phyloP scores from a whole-genome alignment of 2,797 vertebrate species.

The Myotis findleyi region DNA sequence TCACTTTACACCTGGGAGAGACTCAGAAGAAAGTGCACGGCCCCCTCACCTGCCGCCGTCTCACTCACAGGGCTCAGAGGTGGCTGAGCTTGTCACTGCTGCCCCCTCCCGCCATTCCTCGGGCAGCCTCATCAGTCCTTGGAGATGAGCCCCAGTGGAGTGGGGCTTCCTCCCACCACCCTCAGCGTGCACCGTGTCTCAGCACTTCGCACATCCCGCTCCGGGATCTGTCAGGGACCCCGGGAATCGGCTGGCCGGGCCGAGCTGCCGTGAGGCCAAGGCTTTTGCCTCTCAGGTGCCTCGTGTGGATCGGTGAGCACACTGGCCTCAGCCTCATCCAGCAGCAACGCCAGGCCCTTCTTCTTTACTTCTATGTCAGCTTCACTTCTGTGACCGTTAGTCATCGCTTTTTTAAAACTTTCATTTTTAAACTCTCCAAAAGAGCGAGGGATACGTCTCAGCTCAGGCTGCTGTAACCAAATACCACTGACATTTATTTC shows the following conservation, averaged over 20 bases:
- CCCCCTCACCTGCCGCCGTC: no score
- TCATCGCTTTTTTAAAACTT: slow-evolving; percentile 27
- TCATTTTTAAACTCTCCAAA: neutral
- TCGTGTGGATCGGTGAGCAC: neutral
- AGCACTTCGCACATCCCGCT: neutral
- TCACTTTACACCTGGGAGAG: no score
- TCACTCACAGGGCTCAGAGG: no score
- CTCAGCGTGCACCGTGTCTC: neutral
- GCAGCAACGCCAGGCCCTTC: neutral
- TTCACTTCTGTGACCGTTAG: neutral
- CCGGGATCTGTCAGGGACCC: neutral
- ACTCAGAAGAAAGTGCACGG: no score
- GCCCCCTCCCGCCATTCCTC: neutral
- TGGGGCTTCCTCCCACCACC: neutral
- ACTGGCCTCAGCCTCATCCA: neutral
- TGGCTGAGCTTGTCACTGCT: neutral
- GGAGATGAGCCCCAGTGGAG: neutral
- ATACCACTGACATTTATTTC: slow-evolving; percentile 6
- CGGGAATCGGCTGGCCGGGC: neutral
- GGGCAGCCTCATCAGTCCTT: neutral
- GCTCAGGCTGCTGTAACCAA: neutral
- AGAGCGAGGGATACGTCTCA: slow-evolving; percentile 34
- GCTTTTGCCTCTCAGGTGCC: neutral
- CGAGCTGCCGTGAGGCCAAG: neutral
- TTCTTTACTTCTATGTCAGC: neutral